Evolutionary conservation across 2,888 invertebrate species (phyloP).

Genomic region (Ptychoptera albimana): DNA sequence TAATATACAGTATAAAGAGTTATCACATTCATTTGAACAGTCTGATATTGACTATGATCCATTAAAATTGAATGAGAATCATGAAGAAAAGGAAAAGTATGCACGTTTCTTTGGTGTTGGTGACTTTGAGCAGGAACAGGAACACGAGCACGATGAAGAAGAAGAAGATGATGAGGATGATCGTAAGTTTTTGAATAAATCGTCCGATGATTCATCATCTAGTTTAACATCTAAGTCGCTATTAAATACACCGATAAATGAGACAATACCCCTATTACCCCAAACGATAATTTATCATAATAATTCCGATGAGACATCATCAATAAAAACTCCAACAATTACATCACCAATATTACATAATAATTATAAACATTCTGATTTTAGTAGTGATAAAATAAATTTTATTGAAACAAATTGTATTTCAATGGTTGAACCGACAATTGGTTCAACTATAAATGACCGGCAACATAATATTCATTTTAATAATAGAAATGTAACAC

Average conservation of each 20-base stretch:
- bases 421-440: background rate
- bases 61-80: background rate
- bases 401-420: conserved; percentile 7
- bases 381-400: conserved; percentile 4
- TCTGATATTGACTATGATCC: conserved; percentile 3
- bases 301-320: background rate
- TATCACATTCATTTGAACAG: conserved; percentile 9
- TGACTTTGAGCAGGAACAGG: conserved; percentile 1
- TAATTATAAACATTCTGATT: conserved; percentile 2
- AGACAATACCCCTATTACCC: conserved; percentile 9
- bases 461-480: background rate
- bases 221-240: conserved; percentile 13
- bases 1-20: conserved; percentile 11
- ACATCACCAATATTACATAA: background rate
- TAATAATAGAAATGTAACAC: background rate
- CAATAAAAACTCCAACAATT: background rate
- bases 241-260: conserved; percentile 13
- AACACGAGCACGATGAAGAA: background rate
- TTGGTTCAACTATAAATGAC: background rate
- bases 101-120: conserved; percentile 6
- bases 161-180: background rate
- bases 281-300: background rate
- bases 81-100: background rate
- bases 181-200: conserved; percentile 4
- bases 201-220: conserved; percentile 13